Conservation (phyloP, 2,113 vertebrate genomes). For the Rhinopomastus cyanomelas region DNA sequence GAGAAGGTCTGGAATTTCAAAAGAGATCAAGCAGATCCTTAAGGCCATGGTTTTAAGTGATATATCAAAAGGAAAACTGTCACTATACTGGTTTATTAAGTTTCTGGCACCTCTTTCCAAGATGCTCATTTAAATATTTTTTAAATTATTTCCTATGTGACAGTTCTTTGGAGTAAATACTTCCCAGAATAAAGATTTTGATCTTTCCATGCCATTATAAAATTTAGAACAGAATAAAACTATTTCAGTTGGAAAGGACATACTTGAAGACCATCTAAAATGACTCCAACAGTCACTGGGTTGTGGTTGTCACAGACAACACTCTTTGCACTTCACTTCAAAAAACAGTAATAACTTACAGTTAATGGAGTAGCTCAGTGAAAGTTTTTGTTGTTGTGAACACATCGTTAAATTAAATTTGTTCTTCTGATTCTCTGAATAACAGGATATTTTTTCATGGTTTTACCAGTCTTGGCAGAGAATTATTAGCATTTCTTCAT, state of each 20-base stretch:
- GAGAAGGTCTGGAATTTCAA: background rate
- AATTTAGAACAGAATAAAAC: background rate
- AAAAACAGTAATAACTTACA: background rate
- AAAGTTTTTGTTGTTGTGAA: background rate
- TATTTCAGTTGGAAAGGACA: background rate
- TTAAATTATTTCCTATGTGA: background rate
- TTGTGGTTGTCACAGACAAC: background rate
- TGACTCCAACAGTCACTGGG: background rate
- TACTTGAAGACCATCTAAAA: background rate
- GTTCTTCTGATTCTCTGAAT: background rate
- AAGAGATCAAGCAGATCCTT: background rate
- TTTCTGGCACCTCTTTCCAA: background rate
- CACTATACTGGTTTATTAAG: background rate
- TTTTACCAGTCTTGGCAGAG: background rate
- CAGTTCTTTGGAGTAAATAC: background rate
- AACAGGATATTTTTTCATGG: background rate
- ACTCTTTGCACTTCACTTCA: background rate
- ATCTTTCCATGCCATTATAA: background rate
- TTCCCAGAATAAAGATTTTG: background rate
- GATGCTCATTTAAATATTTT: background rate
- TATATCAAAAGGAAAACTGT: background rate
- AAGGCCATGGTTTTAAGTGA: background rate
- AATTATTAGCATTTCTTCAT: background rate
- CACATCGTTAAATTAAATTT: background rate
- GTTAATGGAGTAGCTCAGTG: background rate